phyloP scores from a whole-genome alignment of 2,113 vertebrate species.

The Nesogale talazaci region DNA sequence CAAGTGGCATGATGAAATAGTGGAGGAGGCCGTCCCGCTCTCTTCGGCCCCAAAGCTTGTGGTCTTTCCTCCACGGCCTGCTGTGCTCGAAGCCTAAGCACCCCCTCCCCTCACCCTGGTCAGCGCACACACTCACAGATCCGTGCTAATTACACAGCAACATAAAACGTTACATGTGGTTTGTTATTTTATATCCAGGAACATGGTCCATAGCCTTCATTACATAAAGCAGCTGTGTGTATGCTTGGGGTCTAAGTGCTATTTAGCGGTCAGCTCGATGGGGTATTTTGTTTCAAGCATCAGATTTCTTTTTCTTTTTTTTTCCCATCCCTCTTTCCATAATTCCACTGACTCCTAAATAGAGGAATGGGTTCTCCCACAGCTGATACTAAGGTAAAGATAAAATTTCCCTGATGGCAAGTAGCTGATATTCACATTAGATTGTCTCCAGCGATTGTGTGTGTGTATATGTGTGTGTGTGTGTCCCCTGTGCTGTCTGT shows the following conservation, averaged over 20 bases:
- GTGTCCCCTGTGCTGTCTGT: background rate
- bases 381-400: conserved; percentile 40
- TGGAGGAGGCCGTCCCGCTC: background rate
- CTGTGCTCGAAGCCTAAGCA: background rate
- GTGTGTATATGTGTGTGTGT: background rate
- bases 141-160: conserved; percentile 78
- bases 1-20: background rate
- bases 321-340: conserved; percentile 43
- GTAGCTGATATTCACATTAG: conserved; percentile 12
- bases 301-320: conserved; percentile 65
- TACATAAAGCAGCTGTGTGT: conserved; percentile 82
- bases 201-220: conserved; percentile 78
- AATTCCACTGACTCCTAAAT: conserved; percentile 24
- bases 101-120: background rate
- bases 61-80: background rate
- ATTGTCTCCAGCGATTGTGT: background rate
- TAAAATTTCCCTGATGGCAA: conserved; percentile 44
- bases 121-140: conserved; percentile 62
- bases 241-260: conserved; percentile 78
- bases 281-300: conserved; percentile 79
- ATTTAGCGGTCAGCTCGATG: conserved; percentile 79
- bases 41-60: background rate
- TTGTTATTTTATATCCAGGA: conserved; percentile 82
- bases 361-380: background rate
- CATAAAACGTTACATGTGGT: conserved; percentile 80